Conservation (phyloP, 1,140 invertebrate genomes). For the Macrosteles quadrilineatus region DNA sequence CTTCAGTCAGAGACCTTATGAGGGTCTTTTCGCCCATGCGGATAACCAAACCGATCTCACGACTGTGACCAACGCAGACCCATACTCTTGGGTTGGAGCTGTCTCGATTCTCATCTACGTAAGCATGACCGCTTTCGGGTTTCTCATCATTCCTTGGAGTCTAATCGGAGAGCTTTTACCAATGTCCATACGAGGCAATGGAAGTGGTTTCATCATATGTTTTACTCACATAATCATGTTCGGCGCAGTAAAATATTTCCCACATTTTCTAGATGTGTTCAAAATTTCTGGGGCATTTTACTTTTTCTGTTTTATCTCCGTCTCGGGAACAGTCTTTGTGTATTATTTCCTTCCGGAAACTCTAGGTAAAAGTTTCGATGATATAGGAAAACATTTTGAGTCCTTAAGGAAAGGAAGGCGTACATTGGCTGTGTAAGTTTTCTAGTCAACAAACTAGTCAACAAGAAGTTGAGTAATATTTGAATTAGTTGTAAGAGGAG, state of each 20-base stretch:
- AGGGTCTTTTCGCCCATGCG: too few relatives aligned
- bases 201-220: constrained; percentile 59
- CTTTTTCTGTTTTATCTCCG: constrained; percentile 60
- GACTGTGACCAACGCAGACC: too few relatives aligned
- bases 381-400: constrained; percentile 55
- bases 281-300: constrained; percentile 60
- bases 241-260: constrained; percentile 63
- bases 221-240: constrained; percentile 66
- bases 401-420: too few relatives aligned
- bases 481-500: too few relatives aligned
- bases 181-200: constrained; percentile 52
- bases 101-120: constrained; percentile 55
- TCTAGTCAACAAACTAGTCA: too few relatives aligned
- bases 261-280: constrained; percentile 53
- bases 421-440: too few relatives aligned
- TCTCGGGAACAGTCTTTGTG: constrained; percentile 59
- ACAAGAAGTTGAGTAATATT: too few relatives aligned
- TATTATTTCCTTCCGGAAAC: constrained; percentile 72
- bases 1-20: not conserved
- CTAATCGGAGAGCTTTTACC: constrained; percentile 55
- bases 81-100: constrained; percentile 35
- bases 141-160: constrained; percentile 65
- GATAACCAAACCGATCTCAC: too few relatives aligned
- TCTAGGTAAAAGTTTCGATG: constrained; percentile 62
- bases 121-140: constrained; percentile 57